Base-by-base conservation (phyloP, 2,888 invertebrate genomes). In the Meiosimyza platycephala region DNA sequence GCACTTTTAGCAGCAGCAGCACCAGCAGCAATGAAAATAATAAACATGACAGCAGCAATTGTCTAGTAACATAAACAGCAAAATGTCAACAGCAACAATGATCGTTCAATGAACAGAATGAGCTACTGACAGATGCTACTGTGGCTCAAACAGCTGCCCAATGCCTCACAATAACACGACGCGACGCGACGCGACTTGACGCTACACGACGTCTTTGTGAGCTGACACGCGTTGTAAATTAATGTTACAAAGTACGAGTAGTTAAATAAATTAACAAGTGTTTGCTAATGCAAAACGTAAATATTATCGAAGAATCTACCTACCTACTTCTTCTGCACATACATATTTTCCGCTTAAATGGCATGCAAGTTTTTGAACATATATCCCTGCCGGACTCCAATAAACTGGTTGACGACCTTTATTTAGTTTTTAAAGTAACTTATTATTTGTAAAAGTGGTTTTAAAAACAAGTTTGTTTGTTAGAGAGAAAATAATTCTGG, bases 161-260 rank as follows among this genome's bases (percentile, higher is more conserved):
- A 22, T 57, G 18, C 28, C 28, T 28, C 28, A 28, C 28, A 28
- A 28, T 28, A 28, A 28, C 22, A 22, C n/a, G n/a, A n/a, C 15
- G 18, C 57, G 18, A 18, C 22, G 18, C 57, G 60, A 18, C 12
- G 60, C 28, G 28, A 28, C 28, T 2, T 28, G 18, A 28, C 15
- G 22, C 28, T 16, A 18, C 22, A 28, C 57, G 60, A 18, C 12
- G 60, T 28, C 13, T 28, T 33, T 40, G 60, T 28, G 50, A 28
- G 62, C 28, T 52, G 62, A 70, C 62, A 70, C 70, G 70, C 70
- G 70, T 70, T 50, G 62, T 33, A 57, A 70, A 62, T 62, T 62
- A 33, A 33, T 62, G 33, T 62, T 18, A 15, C 6, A 40, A 40
- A 40, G 40, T 40, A 40, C 40, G 62, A 28, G 18, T 51, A 51